phyloP scores from a whole-genome alignment of 2,113 vertebrate species.

The Pterocles gutturalis region DNA sequence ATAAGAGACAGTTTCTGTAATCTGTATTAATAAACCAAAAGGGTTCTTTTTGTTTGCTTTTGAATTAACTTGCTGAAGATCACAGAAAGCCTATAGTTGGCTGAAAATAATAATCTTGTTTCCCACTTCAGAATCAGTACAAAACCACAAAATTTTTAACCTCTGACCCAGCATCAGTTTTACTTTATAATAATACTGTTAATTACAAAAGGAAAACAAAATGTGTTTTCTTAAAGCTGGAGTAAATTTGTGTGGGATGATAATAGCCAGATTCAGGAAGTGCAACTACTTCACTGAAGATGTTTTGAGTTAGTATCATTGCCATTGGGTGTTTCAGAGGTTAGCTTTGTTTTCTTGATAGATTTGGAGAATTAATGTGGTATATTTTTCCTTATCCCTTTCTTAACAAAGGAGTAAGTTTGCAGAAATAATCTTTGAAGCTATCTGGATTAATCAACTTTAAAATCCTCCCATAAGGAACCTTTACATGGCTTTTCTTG shows the following conservation, averaged over 20 bases:
- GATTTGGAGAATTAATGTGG: not conserved
- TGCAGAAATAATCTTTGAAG: not conserved
- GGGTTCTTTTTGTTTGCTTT: not conserved
- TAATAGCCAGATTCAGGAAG: not conserved
- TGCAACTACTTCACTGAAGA: not conserved
- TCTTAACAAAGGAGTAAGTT: not conserved
- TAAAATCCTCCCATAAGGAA: not conserved
- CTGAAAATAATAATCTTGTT: not conserved
- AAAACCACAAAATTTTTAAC: not conserved
- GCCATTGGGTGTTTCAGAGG: not conserved
- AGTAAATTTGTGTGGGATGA: not conserved
- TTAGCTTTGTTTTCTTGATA: not conserved
- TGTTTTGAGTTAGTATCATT: not conserved
- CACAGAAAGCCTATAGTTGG: not conserved
- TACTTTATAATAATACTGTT: not conserved
- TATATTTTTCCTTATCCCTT: not conserved
- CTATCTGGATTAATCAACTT: not conserved
- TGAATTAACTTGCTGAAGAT: constrained; percentile 2
- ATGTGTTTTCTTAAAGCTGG: not conserved
- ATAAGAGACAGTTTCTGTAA: not conserved
- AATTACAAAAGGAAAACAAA: not conserved
- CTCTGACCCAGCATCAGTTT: not conserved
- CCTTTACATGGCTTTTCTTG: not conserved
- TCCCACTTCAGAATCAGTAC: not conserved
- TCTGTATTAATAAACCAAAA: not conserved